These are phyloP conservation scores for Zoanthus sansibaricus DNA, from an alignment of 92 coral and sea anemone genomes.

Conservation along the genomic window DNA sequence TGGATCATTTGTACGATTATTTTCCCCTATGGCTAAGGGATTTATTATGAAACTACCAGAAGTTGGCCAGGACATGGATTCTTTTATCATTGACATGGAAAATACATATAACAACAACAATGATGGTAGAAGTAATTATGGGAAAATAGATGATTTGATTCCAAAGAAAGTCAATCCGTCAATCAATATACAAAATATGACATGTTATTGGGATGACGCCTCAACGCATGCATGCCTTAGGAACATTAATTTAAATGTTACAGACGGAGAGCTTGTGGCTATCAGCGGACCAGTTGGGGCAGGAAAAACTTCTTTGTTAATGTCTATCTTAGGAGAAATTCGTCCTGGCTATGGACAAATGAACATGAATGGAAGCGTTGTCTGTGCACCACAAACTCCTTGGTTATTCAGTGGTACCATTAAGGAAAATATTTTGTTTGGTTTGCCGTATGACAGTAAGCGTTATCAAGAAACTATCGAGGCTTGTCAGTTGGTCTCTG, in stretches of 20 bases:
- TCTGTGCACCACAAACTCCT: conserved; percentile 25
- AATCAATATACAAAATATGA: conserved; percentile 15
- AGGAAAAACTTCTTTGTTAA: conserved; percentile 33
- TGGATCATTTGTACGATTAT: conserved; percentile 17
- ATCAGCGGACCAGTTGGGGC: conserved; percentile 37
- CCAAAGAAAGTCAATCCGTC: conserved; percentile 11
- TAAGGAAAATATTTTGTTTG: conserved; percentile 39
- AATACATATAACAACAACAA: not conserved
- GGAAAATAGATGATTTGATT: not conserved
- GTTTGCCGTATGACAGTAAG: conserved; percentile 26
- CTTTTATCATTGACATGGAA: not conserved
- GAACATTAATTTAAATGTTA: conserved; percentile 10
- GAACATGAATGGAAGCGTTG: not conserved
- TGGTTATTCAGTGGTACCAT: conserved; percentile 35
- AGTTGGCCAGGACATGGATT: not conserved
- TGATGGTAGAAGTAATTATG: not conserved
- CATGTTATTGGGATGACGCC: conserved; percentile 27
- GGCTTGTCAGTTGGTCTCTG: conserved; percentile 40
- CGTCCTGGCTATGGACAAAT: conserved; percentile 26
- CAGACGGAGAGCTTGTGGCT: conserved; percentile 28
- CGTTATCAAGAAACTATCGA: conserved; percentile 32
- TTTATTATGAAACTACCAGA: not conserved
- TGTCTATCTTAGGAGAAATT: conserved; percentile 30
- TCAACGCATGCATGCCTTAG: conserved; percentile 13
- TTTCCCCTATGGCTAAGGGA: conserved; percentile 22